Conservation (phyloP, 2,797 vertebrate genomes). For the Cephalopachus bancanus region DNA sequence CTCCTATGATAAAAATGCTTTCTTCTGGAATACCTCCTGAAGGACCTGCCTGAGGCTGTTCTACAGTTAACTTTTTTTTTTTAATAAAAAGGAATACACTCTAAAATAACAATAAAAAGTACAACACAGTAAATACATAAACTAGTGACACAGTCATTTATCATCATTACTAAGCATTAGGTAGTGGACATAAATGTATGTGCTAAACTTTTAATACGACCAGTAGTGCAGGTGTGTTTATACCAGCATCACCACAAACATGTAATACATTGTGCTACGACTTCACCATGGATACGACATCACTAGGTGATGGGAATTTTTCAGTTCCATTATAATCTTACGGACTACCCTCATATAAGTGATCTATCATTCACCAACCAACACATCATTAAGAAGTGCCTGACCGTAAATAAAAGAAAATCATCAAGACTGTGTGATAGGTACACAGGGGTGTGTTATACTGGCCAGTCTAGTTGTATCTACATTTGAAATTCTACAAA, state of each 20-base stretch:
- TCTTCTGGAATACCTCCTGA: neutral
- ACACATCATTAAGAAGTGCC: neutral
- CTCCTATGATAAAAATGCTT: neutral
- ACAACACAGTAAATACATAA: neutral
- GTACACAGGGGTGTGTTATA: slow-evolving; percentile 7
- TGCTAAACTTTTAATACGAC: neutral
- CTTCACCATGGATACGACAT: neutral
- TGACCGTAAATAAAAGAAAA: neutral
- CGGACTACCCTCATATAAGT: neutral
- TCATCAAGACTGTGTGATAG: neutral
- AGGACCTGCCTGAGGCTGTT: neutral
- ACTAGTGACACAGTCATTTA: neutral
- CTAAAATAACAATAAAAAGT: neutral
- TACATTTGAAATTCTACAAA: slow-evolving; percentile 63
- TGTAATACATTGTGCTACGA: neutral
- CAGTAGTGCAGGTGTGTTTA: neutral
- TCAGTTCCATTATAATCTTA: neutral
- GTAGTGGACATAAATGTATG: neutral
- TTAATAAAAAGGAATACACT: neutral
- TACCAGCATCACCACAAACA: neutral
- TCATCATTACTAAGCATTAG: neutral
- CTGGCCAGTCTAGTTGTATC: neutral
- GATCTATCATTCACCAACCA: neutral
- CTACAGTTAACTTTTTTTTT: neutral
- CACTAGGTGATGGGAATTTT: neutral